Evolutionary conservation across 1,140 invertebrate genomes (phyloP), one percentile per base, ranked within the genome.

Genomic region (Achatina immaculata): DNA sequence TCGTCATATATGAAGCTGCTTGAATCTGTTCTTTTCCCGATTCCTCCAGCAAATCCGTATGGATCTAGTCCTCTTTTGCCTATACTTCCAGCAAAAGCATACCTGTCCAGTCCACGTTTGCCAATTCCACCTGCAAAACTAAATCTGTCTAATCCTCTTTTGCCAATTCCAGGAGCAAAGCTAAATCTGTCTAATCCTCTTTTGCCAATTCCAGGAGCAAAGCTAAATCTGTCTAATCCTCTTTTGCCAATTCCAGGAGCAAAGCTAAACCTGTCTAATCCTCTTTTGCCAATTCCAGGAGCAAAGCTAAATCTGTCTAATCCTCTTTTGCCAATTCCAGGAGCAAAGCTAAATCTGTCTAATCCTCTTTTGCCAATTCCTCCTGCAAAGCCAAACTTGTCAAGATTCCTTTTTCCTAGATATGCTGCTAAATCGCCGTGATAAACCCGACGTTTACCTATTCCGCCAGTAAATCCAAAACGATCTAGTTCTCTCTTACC

Each of bases 51-150:
- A 79, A 69, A 79, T 2, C 38, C 42, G 24, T 28, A 69, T 4
- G n/a, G 38, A 69, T 79, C 77, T n/a, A 79, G 7, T 31, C 42
- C 1, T 31, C 77, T 38, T 71, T 79, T 79, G 36, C 77, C 77
- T 3, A 79, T 48, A 24, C 66, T 42, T 6, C 62, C 77, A n/a
- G 38, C 19, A 38, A 79, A 79, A 38, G 62, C 42, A 36, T 69
- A 79, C 31, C 36, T 34, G 43, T 79, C 77, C 1, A 79, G 24
- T 45, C 77, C 65, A 69, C 77, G 7, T 40, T 79, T 79, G 1
- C 77, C 77, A 7, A 79, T 69, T 68, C 66, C 62, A 24, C 77
- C 66, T 34, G 77, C 38, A 48, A 79, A 79, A n/a, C 62, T n/a
- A 42, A 58, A 79, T 31, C 21, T 38, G 62, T 78, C 75, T 7